Base-by-base conservation (phyloP, 1,140 invertebrate species). In the Tenebrio molitor region DNA sequence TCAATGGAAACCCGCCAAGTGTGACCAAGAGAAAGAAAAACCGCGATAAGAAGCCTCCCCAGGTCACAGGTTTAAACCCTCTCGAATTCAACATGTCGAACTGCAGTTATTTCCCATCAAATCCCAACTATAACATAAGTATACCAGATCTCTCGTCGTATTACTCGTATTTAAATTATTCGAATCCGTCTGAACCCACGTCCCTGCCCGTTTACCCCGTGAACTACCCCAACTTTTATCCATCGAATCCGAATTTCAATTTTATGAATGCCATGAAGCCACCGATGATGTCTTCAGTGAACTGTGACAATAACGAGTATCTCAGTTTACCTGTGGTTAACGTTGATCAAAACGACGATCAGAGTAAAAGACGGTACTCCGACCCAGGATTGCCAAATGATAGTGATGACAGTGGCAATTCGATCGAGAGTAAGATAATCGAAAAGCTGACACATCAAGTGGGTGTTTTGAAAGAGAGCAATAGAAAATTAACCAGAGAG, bases 371-470 rank as follows among this genome's bases (percentile, higher is more conserved):
- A 34, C 81, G 87, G 66, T 88, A 86, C 71, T 87, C 86, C 0
- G 87, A 88, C 81, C 87, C 86, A 71, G 87, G 87, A 0, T 67
- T 88, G 10, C 86, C 86, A 15, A 84, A 85, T 16, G 84, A 87
- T n/a, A 85, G 82, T 73, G 86, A 86, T 67, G 85, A 85, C 77
- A 16, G 86, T 83, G 21, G 84, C 8, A 84, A 85, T 67, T 85
- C 83, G 2, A 80, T 83, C 41, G 86, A 84, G 16, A 85, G 84
- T 67, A 84, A 85, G 73, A 74, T 87, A 7, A 80, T 87, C 21
- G 73, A 85, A 5, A 84, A 84, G 8, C 77, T 88, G 6, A 83
- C 85, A 0, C 84, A 86, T 67, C 86, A 88, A 83, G 84, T 88
- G 34, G 79, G 79, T 76, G 68, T 68, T 17, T 70, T 88, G 67